These are phyloP conservation scores for Acanthococcus lagerstroemiae DNA, from an alignment of 2,888 invertebrate genomes.

Conservation along the genomic window DNA sequence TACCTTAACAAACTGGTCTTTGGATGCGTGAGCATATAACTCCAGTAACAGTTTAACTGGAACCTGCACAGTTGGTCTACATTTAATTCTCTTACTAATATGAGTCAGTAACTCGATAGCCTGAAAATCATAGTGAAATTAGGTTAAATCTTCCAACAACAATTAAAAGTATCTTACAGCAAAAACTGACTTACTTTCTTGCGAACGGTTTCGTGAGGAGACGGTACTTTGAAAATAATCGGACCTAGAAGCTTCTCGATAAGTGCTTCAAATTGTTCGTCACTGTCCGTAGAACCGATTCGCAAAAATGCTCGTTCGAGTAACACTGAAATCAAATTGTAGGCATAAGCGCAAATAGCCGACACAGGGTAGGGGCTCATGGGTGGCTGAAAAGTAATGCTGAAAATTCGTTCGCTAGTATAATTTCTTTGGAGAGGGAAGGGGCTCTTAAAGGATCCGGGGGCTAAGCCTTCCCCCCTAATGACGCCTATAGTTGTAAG, in stretches of 20 bases:
- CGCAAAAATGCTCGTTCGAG: slow-evolving; percentile 81
- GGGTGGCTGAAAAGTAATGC: too few species aligned
- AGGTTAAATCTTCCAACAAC: too few species aligned
- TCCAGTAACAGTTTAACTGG: slow-evolving; percentile 64
- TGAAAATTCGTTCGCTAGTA: too few species aligned
- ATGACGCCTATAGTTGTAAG: too few species aligned
- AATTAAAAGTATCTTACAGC: too few species aligned
- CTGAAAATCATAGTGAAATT: slow-evolving; percentile 44
- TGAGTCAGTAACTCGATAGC: slow-evolving; percentile 88
- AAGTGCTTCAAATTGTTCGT: slow-evolving; percentile 74
- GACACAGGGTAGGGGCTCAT: not conserved
- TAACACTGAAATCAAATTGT: slow-evolving; percentile 51
- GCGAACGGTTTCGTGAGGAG: slow-evolving; percentile 71
- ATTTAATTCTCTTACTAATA: slow-evolving; percentile 80
- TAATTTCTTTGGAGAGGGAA: too few species aligned
- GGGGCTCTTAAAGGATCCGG: too few species aligned
- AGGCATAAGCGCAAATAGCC: not conserved
- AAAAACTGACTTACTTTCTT: slow-evolving; percentile 46
- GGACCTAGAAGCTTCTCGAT: slow-evolving; percentile 75
- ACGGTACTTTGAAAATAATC: slow-evolving; percentile 79
- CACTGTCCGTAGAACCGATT: slow-evolving; percentile 77
- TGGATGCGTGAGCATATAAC: slow-evolving; percentile 44
- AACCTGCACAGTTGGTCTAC: slow-evolving; percentile 68
- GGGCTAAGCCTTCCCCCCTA: too few species aligned
- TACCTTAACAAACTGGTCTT: slow-evolving; percentile 63